phyloP scores from a whole-genome alignment of 2,797 vertebrate genomes.

The Gobionotothen gibberifrons region DNA sequence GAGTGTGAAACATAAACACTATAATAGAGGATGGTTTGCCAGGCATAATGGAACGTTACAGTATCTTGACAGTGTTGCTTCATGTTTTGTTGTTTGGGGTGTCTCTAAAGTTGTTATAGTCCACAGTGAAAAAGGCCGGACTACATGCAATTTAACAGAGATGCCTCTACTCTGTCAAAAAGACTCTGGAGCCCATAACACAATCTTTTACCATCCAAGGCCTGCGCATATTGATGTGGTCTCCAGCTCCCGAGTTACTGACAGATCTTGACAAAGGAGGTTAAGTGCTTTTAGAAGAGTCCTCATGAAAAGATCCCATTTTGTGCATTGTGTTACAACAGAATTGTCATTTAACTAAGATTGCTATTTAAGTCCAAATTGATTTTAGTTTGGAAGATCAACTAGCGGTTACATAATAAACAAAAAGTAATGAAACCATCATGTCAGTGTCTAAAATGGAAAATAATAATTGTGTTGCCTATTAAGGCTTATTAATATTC shows the following conservation, averaged over 20 bases:
- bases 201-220: constrained; percentile 52
- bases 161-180: constrained; percentile 32
- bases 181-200: constrained; percentile 14
- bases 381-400: constrained; percentile 34
- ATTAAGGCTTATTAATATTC: too few species aligned
- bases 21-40: constrained; percentile 13
- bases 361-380: constrained; percentile 30
- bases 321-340: constrained; percentile 48
- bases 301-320: constrained; percentile 47
- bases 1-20: constrained; percentile 67
- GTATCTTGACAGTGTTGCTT: constrained; percentile 12
- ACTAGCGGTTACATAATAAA: constrained; percentile 17
- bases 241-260: constrained; percentile 13
- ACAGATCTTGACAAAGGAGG: constrained; percentile 9
- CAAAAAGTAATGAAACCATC: constrained; percentile 7
- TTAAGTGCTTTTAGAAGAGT: constrained; percentile 60
- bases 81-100: constrained; percentile 27
- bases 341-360: constrained; percentile 52
- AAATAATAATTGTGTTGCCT: constrained; percentile 1
- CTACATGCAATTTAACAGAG: constrained; percentile 12
- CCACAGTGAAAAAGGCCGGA: constrained; percentile 12
- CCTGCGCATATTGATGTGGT: constrained; percentile 12
- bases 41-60: constrained; percentile 24
- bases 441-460: constrained; percentile 23
- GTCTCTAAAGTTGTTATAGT: constrained; percentile 26